Conservation (phyloP, 2,888 invertebrate species). For the Cremastobaeus sp. region DNA sequence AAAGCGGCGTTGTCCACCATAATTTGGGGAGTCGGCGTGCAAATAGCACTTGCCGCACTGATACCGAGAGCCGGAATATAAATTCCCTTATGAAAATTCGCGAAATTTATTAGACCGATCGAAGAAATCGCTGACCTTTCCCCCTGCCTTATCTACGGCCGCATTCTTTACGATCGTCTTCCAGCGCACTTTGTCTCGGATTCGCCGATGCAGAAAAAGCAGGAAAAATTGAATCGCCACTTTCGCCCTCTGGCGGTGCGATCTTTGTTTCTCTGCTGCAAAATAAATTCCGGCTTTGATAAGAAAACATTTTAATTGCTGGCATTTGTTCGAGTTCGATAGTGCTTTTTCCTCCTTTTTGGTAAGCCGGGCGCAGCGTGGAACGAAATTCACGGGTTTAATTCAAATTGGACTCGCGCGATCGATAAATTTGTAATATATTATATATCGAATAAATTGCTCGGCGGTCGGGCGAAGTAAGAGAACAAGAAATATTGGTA, state of each 20-base stretch:
- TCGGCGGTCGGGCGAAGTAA: not conserved
- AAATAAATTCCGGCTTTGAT: no score
- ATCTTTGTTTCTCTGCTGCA: conserved; percentile 52
- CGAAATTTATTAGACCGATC: conserved; percentile 66
- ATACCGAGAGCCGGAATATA: conserved; percentile 63
- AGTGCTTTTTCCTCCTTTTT: no score
- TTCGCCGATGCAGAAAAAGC: conserved; percentile 24
- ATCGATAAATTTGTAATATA: conserved; percentile 14
- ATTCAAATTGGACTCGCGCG: conserved; percentile 4
- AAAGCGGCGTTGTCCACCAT: conserved; percentile 47
- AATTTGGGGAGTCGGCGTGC: conserved; percentile 56
- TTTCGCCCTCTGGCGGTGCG: conserved; percentile 59
- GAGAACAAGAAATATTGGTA: conserved; percentile 21
- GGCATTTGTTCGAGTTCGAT: not conserved
- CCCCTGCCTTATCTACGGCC: conserved; percentile 17
- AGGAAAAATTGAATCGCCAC: conserved; percentile 56
- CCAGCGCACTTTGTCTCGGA: conserved; percentile 10
- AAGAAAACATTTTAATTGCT: conserved; percentile 31
- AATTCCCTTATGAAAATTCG: conserved; percentile 73
- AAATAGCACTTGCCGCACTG: conserved; percentile 63
- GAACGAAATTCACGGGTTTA: conserved; percentile 9
- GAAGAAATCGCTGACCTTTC: conserved; percentile 64
- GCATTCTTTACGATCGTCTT: conserved; percentile 36
- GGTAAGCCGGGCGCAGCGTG: no score
- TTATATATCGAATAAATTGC: conserved; percentile 17